phyloP scores from a whole-genome alignment of 2,113 vertebrate genomes.

The Canis aureus region DNA sequence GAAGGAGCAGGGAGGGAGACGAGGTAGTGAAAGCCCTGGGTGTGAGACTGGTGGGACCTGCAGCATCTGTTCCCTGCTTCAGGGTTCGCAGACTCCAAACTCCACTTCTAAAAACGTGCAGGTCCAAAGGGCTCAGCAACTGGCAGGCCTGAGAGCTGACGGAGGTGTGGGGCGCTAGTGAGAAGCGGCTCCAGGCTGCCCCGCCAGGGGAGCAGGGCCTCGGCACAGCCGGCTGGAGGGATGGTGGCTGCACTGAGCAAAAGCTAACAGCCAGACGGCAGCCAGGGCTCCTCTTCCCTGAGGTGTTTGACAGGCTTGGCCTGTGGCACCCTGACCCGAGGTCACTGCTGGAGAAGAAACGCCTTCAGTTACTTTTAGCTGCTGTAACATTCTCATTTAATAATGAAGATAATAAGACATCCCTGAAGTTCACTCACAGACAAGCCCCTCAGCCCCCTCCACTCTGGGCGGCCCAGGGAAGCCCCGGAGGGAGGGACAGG shows the following conservation, averaged over 20 bases:
- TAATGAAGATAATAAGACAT: background rate
- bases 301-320: background rate
- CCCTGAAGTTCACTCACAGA: background rate
- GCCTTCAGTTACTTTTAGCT: background rate
- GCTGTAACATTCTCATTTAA: background rate
- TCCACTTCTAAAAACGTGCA: background rate
- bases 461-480: background rate
- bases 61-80: no score
- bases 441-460: background rate
- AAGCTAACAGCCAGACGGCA: background rate
- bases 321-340: background rate
- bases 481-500: background rate
- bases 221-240: no score
- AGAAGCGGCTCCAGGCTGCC: no score
- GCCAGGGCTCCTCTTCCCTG: background rate
- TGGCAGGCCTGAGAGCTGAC: background rate
- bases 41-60: background rate
- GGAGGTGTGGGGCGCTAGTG: no score
- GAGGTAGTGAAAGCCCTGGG: no score
- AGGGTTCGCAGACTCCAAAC: background rate
- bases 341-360: background rate
- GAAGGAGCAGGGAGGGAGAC: background rate
- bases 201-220: background rate
- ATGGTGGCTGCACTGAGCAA: no score
- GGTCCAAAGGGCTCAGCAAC: background rate